phyloP scores from a whole-genome alignment of 2,797 vertebrate genomes.

The Gallirallus australis region DNA sequence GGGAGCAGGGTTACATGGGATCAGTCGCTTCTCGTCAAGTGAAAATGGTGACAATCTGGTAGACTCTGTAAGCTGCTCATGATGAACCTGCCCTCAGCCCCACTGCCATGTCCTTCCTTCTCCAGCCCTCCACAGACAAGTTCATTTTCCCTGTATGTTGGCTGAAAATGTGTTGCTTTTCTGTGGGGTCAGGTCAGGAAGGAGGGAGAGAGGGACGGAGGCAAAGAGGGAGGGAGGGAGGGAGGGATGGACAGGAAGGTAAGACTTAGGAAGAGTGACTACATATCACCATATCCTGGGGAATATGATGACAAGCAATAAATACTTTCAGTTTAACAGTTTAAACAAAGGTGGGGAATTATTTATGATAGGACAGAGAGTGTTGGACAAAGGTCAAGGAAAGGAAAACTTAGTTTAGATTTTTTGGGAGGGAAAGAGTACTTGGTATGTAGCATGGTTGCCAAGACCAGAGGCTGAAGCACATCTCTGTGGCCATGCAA shows the following conservation, averaged over 20 bases:
- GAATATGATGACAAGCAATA: constrained; percentile 46
- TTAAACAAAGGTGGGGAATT: constrained; percentile 66
- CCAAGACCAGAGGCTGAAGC: not conserved
- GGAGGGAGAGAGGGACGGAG: rapidly evolving
- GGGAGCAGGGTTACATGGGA: constrained; percentile 24
- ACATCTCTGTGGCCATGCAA: not conserved
- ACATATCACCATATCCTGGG: not conserved
- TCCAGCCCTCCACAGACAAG: not conserved
- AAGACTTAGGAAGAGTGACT: not conserved
- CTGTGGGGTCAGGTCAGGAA: not conserved
- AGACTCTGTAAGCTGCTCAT: not conserved
- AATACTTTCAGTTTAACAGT: constrained; percentile 52
- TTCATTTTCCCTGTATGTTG: not conserved
- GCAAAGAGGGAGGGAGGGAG: not conserved
- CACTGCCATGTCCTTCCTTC: rapidly evolving
- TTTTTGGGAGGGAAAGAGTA: not conserved
- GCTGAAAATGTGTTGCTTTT: not conserved
- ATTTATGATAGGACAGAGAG: constrained; percentile 28
- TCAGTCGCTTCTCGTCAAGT: not conserved
- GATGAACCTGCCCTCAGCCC: not conserved
- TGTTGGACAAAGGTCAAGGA: constrained; percentile 54
- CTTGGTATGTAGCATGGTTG: not conserved
- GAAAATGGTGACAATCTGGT: not conserved
- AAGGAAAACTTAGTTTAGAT: constrained; percentile 28
- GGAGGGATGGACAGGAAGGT: not conserved